Evolutionary conservation across 2,113 vertebrate genomes (phyloP), one percentile per base, ranked within the genome.

Genomic region (Ranitomeya imitator): DNA sequence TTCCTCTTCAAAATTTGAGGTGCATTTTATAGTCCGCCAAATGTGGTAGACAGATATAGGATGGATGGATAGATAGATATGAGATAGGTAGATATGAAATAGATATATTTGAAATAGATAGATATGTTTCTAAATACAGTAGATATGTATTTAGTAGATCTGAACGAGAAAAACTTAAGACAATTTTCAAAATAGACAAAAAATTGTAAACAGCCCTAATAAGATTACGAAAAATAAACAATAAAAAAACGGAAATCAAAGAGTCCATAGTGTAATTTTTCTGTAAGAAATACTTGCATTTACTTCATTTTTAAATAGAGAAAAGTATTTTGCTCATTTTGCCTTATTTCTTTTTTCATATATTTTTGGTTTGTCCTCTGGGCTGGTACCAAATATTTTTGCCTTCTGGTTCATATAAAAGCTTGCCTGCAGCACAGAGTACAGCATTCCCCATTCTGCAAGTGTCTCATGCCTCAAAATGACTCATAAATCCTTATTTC

Each of bases 401-500:
- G 79, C 26, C 26, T 23, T 57, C 61, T 59, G 57, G 23, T 81
- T 63, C 21, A 86, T 63, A 76, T 55, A 79, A 65, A 78, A 67
- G n/a, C 74, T 26, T 65, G 45, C 31, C 59, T 84, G 6, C 7
- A 51, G 31, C 57, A 77, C 71, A 77, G 26, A 59, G 6, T 59
- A 85, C 57, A 67, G 60, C 15, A 54, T 86, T 79, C 45, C 45
- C n/a, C 65, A 76, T 67, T 79, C 74, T 54, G 55, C 79, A 65
- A 19, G 37, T 86, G 85, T 79, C 82, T 69, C 23, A 37, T 79
- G 73, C 45, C 60, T 86, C 26, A 54, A 65, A 86, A 51, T 79
- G 55, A 37, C 73, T 78, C 73, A 65, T 63, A 78, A 78, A 86
- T 54, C 45, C 12, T 79, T 18, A 26, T 79, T 52, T 77, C 23